Evolutionary conservation across 2,888 invertebrate genomes (phyloP), one percentile per base, ranked within the genome.

Genomic region (Heteromurus nitidus): DNA sequence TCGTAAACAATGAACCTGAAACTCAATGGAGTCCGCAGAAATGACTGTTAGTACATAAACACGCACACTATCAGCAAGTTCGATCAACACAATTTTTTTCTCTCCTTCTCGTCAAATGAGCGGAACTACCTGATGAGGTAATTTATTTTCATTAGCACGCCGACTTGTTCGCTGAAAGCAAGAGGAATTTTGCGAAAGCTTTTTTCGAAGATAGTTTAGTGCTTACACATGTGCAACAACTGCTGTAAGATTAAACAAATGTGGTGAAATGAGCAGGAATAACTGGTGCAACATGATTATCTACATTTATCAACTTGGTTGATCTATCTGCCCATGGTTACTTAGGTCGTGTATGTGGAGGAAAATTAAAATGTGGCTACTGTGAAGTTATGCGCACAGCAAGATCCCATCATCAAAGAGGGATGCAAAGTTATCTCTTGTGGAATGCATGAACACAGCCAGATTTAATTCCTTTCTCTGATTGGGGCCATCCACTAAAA

Each of bases 51-150:
- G 22, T 16, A 55, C 55, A 22, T 20, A 64, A 22, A 5, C 3
- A 20, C 24, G 18, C 22, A 28, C 28, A 36, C 36, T 77, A 77
- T 77, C 77, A 36, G 9, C n/a, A 30, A 60, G 31, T 69, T 69
- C 68, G 50, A 77, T 77, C 77, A 62, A 5, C 31, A 53, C 42
- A 69, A 68, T 58, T 69, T 75, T 75, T 75, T 65, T 53, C 31
- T 58, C 68, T 50, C n/a, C 50, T 50, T 24, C 55, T 31, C 13
- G 65, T 69, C 69, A 77, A 77, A 77, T 75, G 75, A 75, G 77
- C 77, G 77, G 77, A 77, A 77, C 77, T 77, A 77, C 77, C 69
- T 77, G 77, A 77, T 77, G 69, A 69, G 69, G 77, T 69, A 77
- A 77, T 77, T 77, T 77, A 69, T 77, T 77, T 77, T 69, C 69